Evolutionary conservation across 1,140 invertebrate genomes (phyloP).

Genomic region (Ephestia elutella): DNA sequence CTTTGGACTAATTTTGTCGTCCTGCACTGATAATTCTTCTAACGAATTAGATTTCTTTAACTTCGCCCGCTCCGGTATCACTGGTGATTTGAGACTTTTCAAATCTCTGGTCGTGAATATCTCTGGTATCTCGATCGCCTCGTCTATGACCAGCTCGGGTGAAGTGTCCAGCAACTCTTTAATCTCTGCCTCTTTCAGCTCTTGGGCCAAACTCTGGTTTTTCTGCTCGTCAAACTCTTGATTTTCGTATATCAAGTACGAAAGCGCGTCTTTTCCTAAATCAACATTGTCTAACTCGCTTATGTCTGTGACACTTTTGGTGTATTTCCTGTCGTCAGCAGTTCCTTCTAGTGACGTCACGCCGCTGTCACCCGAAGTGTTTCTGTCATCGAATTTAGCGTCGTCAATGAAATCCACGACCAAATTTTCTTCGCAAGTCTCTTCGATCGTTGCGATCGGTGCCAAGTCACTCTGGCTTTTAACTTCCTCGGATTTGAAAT

Average conservation of each 20-base stretch:
- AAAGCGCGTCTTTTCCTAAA: constrained; percentile 58
- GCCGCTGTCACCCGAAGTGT: constrained; percentile 18
- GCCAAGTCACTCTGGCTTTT: constrained; percentile 44
- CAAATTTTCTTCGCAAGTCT: constrained; percentile 49
- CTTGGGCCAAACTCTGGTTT: constrained; percentile 43
- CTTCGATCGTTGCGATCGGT: constrained; percentile 61
- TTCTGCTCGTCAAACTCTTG: constrained; percentile 34
- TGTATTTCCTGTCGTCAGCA: constrained; percentile 19
- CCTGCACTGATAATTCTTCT: constrained; percentile 43
- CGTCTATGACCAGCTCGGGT: constrained; percentile 59
- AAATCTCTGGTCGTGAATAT: constrained; percentile 48
- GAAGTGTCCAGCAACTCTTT: constrained; percentile 58
- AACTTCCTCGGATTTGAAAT: constrained; percentile 30
- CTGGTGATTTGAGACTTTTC: constrained; percentile 40
- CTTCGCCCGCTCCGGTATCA: constrained; percentile 57
- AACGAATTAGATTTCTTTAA: constrained; percentile 59
- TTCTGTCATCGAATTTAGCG: constrained; percentile 38
- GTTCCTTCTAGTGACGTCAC: constrained; percentile 21
- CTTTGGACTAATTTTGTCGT: constrained; percentile 45
- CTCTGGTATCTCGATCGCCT: constrained; percentile 48
- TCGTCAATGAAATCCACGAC: constrained; percentile 54
- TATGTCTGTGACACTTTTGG: constrained; percentile 20
- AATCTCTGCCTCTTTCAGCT: constrained; percentile 52
- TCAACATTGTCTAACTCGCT: constrained; percentile 34
- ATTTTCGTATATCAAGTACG: constrained; percentile 54